Conservation (phyloP, 2,113 vertebrate genomes). For the Mellivora capensis region DNA sequence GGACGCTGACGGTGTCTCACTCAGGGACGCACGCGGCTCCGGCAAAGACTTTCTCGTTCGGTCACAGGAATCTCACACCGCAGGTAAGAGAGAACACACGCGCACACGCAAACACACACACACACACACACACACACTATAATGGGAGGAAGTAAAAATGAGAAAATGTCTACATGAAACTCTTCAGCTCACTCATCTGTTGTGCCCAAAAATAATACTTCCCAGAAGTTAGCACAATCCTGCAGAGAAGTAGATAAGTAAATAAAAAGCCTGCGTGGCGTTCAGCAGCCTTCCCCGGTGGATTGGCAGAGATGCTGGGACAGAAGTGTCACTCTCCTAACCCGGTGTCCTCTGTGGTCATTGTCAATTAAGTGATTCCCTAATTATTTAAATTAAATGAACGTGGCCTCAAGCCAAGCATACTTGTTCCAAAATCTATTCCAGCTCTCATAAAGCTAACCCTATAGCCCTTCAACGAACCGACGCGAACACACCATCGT, state of each 20-base stretch:
- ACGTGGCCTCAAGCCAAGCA: not conserved
- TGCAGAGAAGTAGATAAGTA: not conserved
- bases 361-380: not conserved
- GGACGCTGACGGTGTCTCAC: accelerated
- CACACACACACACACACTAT: too few relatives aligned
- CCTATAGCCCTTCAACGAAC: accelerated
- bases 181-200: accelerated
- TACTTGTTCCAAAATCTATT: not conserved
- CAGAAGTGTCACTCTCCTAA: not conserved
- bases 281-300: accelerated
- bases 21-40: not conserved
- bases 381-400: not conserved
- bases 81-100: not conserved
- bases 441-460: not conserved
- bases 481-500: accelerated
- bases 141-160: too few relatives aligned
- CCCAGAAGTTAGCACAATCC: not conserved
- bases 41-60: accelerated
- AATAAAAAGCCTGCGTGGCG: accelerated
- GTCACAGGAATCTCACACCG: accelerated
- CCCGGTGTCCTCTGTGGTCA: accelerated
- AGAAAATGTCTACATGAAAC: accelerated
- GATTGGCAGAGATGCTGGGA: not conserved
- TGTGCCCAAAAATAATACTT: accelerated
- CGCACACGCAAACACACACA: accelerated